phyloP scores from a whole-genome alignment of 2,888 invertebrate species.

The Bugulina stolonifera region DNA sequence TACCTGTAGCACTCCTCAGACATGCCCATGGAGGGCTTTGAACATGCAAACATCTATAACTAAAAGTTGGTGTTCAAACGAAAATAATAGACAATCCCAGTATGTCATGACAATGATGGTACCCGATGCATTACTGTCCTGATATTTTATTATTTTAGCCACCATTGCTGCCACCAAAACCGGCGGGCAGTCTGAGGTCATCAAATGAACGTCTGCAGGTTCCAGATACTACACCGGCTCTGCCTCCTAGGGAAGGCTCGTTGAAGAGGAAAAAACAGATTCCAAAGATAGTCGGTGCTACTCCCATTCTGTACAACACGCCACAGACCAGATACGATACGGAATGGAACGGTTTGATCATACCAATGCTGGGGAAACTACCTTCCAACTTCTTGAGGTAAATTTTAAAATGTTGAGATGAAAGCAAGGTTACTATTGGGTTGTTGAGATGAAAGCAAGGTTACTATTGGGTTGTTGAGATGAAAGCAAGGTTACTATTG shows the following conservation, averaged over 20 bases:
- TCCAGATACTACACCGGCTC: constrained; percentile 33
- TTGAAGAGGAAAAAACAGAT: not conserved
- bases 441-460: too few relatives aligned
- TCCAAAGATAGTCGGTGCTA: not conserved
- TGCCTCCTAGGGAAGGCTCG: constrained; percentile 35
- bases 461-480: too few relatives aligned
- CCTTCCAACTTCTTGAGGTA: constrained; percentile 15
- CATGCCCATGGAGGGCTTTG: too few relatives aligned
- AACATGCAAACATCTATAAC: too few relatives aligned
- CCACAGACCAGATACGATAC: constrained; percentile 13
- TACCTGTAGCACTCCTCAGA: too few relatives aligned
- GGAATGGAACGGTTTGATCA: constrained; percentile 6
- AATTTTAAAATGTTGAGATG: too few relatives aligned
- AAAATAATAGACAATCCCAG: too few relatives aligned
- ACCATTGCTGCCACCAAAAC: constrained; percentile 8
- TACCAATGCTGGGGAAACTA: constrained; percentile 22
- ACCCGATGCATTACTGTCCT: too few relatives aligned
- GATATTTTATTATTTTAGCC: not conserved
- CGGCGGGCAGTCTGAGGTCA: not conserved
- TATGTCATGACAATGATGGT: too few relatives aligned
- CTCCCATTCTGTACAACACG: not conserved
- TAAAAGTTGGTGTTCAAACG: too few relatives aligned
- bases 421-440: too few relatives aligned
- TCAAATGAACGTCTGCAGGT: constrained; percentile 3
- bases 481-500: too few relatives aligned